Base-by-base conservation (phyloP, 2,113 vertebrate species). In the Macheiramphus alcinus region DNA sequence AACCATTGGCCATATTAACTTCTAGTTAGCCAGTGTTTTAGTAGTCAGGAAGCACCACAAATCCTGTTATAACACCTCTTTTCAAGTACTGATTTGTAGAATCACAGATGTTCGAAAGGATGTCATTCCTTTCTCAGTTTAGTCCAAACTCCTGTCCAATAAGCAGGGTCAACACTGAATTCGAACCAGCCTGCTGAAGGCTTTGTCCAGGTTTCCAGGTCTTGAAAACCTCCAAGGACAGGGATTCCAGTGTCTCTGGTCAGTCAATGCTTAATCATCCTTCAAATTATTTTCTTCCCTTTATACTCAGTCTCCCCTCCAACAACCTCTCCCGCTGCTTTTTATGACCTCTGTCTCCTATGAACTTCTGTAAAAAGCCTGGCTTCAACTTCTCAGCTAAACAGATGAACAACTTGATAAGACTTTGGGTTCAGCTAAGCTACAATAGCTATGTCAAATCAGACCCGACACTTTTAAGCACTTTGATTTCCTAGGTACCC, bases 1-100 rank as follows among this genome's bases (percentile, higher is more conserved):
- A 52, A 7, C 0, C 23, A 27, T 2, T 45, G 10, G 8, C 14
- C 10, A 7, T 1, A 17, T 2, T 73, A 7, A 70, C 20, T 53
- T n/a, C 67, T 17, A 38, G 15, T 73, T 34, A 65, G 23, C 23
- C 17, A 62, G 12, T 21, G 14, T 70, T 75, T 53, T 6, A 74
- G 27, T 4, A 66, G 15, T 21, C 31, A 48, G 16, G 59, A 50
- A 90, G 38, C 81, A 82, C 13, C 26, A 62, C 32, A 88, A 56
- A 70, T 4, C 53, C 32, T 76, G 36, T 32, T 12, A 1, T 1
- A 88, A 45, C 21, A 65, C 7, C 10, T 56, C 18, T 72, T 29
- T 5, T 29, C 47, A 53, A 45, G n/a, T 5, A 34, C 19, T 18
- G 9, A 42, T 45, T 86, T 26, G 26, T 2, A 66, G 12, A 87